Conservation (phyloP, 2,888 invertebrate species). For the Coleophora deauratella region DNA sequence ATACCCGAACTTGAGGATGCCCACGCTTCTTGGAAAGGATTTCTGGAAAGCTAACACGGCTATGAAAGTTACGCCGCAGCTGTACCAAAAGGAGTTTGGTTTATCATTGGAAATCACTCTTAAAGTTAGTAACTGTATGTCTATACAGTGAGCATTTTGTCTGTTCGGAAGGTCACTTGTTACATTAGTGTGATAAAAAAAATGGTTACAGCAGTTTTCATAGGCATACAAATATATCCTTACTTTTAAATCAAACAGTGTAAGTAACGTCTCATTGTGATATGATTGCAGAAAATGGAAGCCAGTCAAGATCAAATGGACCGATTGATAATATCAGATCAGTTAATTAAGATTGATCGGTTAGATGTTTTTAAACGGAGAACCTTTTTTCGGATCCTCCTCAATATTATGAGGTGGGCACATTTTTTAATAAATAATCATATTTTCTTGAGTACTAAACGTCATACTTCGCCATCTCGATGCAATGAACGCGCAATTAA, state of each 20-base stretch:
- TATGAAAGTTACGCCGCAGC: conserved; percentile 30
- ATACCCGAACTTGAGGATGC: conserved; percentile 48
- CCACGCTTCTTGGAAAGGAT: conserved; percentile 34
- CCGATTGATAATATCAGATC: conserved; percentile 46
- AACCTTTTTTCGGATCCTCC: conserved; percentile 38
- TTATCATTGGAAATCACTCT: conserved; percentile 39
- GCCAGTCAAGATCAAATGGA: conserved; percentile 37
- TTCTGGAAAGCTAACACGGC: conserved; percentile 46
- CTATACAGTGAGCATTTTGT: background rate
- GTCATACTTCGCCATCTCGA: too few species aligned
- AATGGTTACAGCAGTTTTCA: too few species aligned
- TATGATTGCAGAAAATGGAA: conserved; percentile 42
- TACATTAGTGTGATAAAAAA: too few species aligned
- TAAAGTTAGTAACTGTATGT: conserved; percentile 30
- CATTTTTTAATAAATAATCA: conserved; percentile 37
- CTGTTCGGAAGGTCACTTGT: background rate
- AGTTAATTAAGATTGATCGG: conserved; percentile 41
- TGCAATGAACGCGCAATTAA: too few species aligned
- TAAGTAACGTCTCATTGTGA: background rate
- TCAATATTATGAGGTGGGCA: conserved; percentile 49
- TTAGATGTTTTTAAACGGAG: conserved; percentile 45
- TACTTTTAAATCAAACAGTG: too few species aligned
- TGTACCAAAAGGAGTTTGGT: conserved; percentile 41
- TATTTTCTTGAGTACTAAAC: too few species aligned
- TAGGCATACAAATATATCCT: too few species aligned